A percentile compares a stretch with the other conserved stretches of the same genome.
These are phyloP conservation scores for Acomys russatus DNA, from an alignment of 2,797 vertebrate genomes.

Conservation along the genomic window DNA sequence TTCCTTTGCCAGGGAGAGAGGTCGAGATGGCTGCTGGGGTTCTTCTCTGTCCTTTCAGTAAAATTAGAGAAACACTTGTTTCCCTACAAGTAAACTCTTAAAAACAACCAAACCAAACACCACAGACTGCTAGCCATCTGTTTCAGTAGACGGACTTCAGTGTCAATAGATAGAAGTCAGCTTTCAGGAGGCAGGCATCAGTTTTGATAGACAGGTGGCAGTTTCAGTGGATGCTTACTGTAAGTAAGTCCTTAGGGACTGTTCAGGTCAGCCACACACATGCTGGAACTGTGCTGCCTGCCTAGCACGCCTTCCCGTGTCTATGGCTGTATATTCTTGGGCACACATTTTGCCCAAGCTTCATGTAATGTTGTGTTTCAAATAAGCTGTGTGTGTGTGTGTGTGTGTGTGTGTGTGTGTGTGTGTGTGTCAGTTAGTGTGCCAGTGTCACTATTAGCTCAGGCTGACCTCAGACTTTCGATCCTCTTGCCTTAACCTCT, in stretches of 20 bases:
- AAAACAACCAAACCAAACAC: neutral
- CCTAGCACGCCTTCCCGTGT: neutral
- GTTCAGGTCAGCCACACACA: neutral
- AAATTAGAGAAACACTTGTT: neutral
- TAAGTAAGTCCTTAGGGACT: neutral
- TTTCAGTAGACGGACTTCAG: neutral
- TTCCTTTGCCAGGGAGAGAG: neutral
- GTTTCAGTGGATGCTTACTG: neutral
- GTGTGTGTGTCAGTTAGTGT: neutral
- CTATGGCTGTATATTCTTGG: neutral
- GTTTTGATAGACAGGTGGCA: neutral
- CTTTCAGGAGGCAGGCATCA: neutral
- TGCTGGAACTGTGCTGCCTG: neutral
- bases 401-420: neutral
- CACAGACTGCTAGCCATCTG: neutral
- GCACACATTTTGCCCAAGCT: neutral
- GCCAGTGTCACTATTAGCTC: neutral
- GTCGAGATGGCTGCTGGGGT: neutral
- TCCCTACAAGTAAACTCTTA: neutral
- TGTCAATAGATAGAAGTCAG: neutral
- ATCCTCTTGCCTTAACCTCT: neutral
- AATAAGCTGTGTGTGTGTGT: neutral
- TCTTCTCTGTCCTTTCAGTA: neutral
- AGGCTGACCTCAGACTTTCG: neutral
- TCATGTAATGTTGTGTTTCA: neutral